Conservation (phyloP, 2,113 vertebrate species). For the Tragelaphus imberbis region DNA sequence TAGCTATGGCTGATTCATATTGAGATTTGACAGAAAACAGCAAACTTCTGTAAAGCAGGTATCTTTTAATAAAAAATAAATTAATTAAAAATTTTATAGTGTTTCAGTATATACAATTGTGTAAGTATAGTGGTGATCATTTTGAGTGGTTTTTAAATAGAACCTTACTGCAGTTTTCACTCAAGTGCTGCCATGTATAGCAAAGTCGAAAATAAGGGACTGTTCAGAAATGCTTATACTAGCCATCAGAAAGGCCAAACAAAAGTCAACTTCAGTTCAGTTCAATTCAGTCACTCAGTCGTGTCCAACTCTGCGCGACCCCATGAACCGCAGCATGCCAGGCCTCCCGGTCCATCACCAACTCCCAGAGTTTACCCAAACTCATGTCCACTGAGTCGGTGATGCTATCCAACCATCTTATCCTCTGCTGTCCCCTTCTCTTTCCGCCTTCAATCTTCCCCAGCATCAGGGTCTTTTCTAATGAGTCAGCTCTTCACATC, state of each 20-base stretch:
- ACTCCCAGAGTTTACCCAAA: background rate
- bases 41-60: background rate
- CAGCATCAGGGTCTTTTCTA: background rate
- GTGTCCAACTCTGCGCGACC: background rate
- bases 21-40: background rate
- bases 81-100: slow-evolving; percentile 40
- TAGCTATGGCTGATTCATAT: background rate
- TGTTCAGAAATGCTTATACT: background rate
- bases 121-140: background rate
- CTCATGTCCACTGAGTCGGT: background rate
- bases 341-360: background rate
- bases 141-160: slow-evolving; percentile 33
- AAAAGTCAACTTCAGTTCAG: background rate
- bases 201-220: background rate
- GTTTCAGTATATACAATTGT: background rate
- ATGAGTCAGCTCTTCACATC: rapidly evolving
- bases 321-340: background rate
- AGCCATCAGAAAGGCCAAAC: background rate
- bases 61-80: background rate
- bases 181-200: slow-evolving; percentile 2
- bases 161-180: slow-evolving; percentile 29
- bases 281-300: background rate
- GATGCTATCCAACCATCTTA: background rate
- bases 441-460: background rate
- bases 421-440: background rate